phyloP scores from a whole-genome alignment of 2,797 vertebrate species.

The Epinephelus awoara region DNA sequence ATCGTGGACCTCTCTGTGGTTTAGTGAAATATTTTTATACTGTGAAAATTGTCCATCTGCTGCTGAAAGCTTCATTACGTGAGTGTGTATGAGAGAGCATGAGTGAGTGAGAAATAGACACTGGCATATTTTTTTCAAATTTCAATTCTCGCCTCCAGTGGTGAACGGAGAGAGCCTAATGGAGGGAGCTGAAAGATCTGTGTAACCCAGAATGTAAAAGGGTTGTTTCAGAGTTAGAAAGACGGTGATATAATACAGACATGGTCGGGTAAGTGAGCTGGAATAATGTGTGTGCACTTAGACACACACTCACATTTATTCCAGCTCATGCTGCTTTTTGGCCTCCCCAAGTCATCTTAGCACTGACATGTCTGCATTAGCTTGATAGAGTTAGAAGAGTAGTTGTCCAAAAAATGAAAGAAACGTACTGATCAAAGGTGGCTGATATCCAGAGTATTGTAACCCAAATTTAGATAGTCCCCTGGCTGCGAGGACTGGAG shows the following conservation, averaged over 20 bases:
- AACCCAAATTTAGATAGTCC: slow-evolving; percentile 31
- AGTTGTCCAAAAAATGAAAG: not conserved
- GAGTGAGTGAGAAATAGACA: slow-evolving; percentile 2
- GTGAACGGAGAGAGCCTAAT: slow-evolving; percentile 19
- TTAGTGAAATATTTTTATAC: slow-evolving; percentile 77
- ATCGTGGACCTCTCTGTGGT: slow-evolving; percentile 64
- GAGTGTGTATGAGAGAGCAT: not conserved
- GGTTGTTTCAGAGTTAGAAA: slow-evolving; percentile 21
- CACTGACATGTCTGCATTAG: slow-evolving; percentile 7
- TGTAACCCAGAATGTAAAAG: slow-evolving; percentile 44
- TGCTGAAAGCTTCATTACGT: slow-evolving; percentile 45
- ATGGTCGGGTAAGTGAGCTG: slow-evolving; percentile 12
- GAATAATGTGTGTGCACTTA: slow-evolving; percentile 20
- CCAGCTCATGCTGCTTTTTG: slow-evolving; percentile 8
- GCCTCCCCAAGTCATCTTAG: slow-evolving; percentile 6
- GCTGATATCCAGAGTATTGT: slow-evolving; percentile 22
- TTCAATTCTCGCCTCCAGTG: slow-evolving; percentile 7
- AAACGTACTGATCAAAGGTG: not conserved
- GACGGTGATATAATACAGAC: not conserved
- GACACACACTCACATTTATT: slow-evolving; percentile 24
- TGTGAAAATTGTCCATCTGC: slow-evolving; percentile 70
- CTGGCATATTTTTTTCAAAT: slow-evolving; percentile 18
- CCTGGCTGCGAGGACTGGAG: slow-evolving; percentile 2
- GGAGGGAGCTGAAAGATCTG: slow-evolving; percentile 9
- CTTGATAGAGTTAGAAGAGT: slow-evolving; percentile 27